These are phyloP conservation scores for Rallus crepitans DNA, from an alignment of 2,797 vertebrate genomes.

Conservation along the genomic window DNA sequence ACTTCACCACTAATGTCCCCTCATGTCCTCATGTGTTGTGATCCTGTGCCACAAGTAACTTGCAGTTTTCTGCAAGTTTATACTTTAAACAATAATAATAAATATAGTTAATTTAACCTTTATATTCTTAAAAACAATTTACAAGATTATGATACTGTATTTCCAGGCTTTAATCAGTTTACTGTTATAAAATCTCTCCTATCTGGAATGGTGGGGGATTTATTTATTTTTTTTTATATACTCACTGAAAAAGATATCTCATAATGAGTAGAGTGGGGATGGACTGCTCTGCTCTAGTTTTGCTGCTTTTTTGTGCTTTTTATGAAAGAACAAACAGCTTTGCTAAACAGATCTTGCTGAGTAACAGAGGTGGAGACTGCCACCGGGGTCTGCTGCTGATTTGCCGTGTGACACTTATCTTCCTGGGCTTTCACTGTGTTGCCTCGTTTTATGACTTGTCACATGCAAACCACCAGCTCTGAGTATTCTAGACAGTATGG, in stretches of 20 bases:
- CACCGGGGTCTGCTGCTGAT: fast-evolving
- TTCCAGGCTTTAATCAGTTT: neutral
- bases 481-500: neutral
- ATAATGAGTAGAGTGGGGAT: neutral
- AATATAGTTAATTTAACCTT: neutral
- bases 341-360: neutral
- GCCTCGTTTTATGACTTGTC: neutral
- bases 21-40: neutral
- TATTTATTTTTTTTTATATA: neutral
- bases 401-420: too few relatives aligned
- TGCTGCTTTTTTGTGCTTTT: too few relatives aligned
- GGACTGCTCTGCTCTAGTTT: neutral
- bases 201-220: neutral
- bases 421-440: neutral
- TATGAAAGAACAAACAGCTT: neutral
- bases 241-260: neutral
- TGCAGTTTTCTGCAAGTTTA: neutral
- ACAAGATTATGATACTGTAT: neutral
- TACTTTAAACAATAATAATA: neutral
- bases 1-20: neutral
- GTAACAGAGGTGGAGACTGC: neutral
- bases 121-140: neutral
- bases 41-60: neutral
- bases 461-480: neutral
- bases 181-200: neutral